phyloP scores from a whole-genome alignment of 2,888 invertebrate genomes.

The Drosophila conformis region DNA sequence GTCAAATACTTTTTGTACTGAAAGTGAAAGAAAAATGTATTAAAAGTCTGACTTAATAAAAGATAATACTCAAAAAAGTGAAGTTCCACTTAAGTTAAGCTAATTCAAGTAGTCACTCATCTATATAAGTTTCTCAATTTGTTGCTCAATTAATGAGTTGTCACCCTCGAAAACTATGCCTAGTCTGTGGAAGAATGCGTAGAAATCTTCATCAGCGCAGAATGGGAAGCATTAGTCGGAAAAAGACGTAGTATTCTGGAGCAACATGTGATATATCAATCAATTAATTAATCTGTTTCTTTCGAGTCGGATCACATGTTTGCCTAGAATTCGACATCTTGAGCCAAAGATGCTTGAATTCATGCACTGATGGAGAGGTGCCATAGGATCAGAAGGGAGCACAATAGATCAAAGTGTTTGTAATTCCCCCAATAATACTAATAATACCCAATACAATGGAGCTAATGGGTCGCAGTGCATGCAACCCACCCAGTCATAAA shows the following conservation, averaged over 20 bases:
- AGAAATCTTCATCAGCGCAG: not conserved
- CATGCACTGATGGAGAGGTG: not conserved
- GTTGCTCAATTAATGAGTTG: too few relatives aligned
- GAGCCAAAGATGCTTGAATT: not conserved
- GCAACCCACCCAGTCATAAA: not conserved
- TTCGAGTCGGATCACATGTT: not conserved
- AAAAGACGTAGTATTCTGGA: not conserved
- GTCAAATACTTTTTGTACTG: constrained; percentile 81
- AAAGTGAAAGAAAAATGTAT: not conserved
- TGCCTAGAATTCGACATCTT: not conserved
- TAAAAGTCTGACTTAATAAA: not conserved
- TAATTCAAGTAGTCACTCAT: not conserved
- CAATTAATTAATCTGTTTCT: not conserved
- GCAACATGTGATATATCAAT: not conserved
- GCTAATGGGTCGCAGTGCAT: not conserved
- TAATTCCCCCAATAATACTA: not conserved
- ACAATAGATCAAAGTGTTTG: not conserved
- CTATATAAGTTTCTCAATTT: not conserved
- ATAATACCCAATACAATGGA: not conserved
- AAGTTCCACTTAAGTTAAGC: not conserved
- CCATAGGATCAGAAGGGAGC: not conserved
- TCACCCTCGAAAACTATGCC: not conserved
- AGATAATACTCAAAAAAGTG: not conserved
- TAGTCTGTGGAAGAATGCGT: too few relatives aligned
- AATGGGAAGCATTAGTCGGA: not conserved